phyloP scores from a whole-genome alignment of 2,113 vertebrate genomes.

The Saimiri boliviensis region DNA sequence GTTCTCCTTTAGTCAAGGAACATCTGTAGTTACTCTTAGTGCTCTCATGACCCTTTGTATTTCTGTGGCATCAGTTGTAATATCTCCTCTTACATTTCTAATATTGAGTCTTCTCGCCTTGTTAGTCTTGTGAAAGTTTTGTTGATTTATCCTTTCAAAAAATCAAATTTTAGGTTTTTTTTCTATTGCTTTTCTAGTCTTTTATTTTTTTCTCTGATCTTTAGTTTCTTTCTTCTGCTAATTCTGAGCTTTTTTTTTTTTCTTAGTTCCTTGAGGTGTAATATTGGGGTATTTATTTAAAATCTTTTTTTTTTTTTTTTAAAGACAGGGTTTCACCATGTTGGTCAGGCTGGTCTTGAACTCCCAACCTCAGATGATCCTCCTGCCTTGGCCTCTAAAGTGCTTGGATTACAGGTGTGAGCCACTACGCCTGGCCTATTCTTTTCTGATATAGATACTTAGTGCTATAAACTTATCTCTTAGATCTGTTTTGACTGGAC shows the following conservation, averaged over 20 bases:
- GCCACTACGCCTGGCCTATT: neutral
- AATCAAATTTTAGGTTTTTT: neutral
- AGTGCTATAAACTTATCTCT: neutral
- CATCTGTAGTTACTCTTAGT: neutral
- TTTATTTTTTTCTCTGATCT: neutral
- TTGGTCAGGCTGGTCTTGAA: no score
- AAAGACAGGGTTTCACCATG: no score
- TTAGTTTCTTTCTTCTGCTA: neutral
- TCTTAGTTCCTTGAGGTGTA: neutral
- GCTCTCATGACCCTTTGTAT: neutral
- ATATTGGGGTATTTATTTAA: neutral
- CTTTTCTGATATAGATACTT: neutral
- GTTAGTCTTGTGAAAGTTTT: neutral
- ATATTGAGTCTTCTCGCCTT: neutral
- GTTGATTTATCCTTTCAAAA: neutral
- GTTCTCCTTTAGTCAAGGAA: neutral
- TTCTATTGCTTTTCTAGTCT: neutral
- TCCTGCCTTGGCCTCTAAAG: no score
- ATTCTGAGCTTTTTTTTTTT: neutral
- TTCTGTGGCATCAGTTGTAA: neutral
- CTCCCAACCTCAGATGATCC: no score
- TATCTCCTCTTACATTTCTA: neutral
- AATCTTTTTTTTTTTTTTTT: neutral
- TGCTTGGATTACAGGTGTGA: no score
- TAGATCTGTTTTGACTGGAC: neutral